Evolutionary conservation across 2,797 vertebrate species (phyloP), one percentile per base, ranked within the genome.

Genomic region (Eutrigla gurnardus): DNA sequence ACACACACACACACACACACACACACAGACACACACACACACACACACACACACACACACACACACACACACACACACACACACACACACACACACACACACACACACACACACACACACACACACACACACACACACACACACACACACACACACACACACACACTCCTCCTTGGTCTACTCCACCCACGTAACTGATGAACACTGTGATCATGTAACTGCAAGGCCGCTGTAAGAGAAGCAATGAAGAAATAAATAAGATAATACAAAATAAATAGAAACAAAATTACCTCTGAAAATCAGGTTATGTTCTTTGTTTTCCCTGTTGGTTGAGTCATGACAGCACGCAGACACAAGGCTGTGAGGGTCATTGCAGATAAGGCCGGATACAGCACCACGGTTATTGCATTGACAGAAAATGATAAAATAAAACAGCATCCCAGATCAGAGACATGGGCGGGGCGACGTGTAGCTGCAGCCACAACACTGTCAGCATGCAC

Each of bases 221-320:
- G 35, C 13, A 17, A 3, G 54, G 5, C 59, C 42, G 33, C 73
- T 71, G 66, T 73, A 75, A 68, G 61, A 78, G 13, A 42, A 80
- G n/a, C 25, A 33, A 61, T 46, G 54, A 78, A 70, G 61, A 78
- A 78, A 79, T 80, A 73, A 72, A 78, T 17, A 65, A 59, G 37
- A 74, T 43, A 75, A 77, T 40, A 66, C 54, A 42, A 66, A 85
- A 78, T 73, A 83, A 87, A 87, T 57, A 60, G 63, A 82, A 89
- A 72, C 14, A 36, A 60, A 84, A 82, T 75, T 71, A 80, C 62
- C 62, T 83, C 63, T 65, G 60, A 52, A 62, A 67, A 70, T 43
- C 37, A 14, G 35, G 15, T 40, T 63, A 18, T 61, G 3, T 65
- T 55, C 35, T 57, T 64, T 60, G 18, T 65, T 75, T 71, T 25